Evolutionary conservation across 2,797 vertebrate genomes (phyloP).

Genomic region (Galaxias olidus): DNA sequence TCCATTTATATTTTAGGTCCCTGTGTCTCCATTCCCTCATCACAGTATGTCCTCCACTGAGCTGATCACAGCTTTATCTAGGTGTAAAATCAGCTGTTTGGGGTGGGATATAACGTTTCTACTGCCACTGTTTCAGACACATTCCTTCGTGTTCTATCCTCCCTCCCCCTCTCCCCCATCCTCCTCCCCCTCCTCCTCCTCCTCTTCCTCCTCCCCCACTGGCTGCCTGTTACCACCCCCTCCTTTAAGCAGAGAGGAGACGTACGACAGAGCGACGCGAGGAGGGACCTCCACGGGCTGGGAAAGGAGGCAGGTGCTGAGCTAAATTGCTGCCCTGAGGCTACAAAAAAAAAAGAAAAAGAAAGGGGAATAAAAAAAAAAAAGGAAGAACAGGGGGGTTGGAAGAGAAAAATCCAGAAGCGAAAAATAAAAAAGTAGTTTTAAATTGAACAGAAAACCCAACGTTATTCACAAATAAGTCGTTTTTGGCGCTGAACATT

Average conservation of each 20-base stretch:
- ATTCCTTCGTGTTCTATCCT: conserved; percentile 85
- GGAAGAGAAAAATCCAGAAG: conserved; percentile 83
- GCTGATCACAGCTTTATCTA: conserved; percentile 65
- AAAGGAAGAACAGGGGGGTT: conserved; percentile 74
- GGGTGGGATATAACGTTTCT: conserved; percentile 68
- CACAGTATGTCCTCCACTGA: conserved; percentile 45
- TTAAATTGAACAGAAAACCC: no score
- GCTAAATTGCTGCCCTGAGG: conserved; percentile 82
- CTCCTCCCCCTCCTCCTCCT: conserved; percentile 37
- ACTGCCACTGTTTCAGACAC: conserved; percentile 71
- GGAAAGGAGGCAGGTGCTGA: conserved; percentile 86
- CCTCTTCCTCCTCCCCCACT: conserved; percentile 50
- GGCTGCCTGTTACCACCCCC: neutral
- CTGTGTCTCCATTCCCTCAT: conserved; percentile 18
- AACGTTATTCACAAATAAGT: no score
- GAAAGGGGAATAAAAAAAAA: no score
- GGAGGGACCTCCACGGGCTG: conserved; percentile 59
- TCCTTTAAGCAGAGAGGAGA: conserved; percentile 38
- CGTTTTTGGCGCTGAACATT: no score
- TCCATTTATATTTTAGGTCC: conserved; percentile 20
- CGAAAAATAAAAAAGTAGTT: conserved; percentile 80
- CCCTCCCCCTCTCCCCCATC: conserved; percentile 58
- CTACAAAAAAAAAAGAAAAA: conserved; percentile 72
- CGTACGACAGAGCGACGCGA: conserved; percentile 33
- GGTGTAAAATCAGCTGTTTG: conserved; percentile 70